phyloP scores from a whole-genome alignment of 2,888 invertebrate genomes.

The Melinaea menophilus region DNA sequence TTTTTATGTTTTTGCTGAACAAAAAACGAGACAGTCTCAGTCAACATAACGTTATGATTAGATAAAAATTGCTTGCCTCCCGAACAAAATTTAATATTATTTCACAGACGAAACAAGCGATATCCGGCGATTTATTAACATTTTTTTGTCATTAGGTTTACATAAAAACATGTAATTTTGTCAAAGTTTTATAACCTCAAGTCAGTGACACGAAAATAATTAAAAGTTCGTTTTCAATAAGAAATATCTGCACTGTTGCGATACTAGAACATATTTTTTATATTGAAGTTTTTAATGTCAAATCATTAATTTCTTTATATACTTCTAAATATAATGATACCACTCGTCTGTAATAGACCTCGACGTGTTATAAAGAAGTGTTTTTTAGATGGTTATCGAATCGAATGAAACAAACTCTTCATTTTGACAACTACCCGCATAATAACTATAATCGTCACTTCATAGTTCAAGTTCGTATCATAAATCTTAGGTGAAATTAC shows the following conservation, averaged over 20 bases:
- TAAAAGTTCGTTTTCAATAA: no score
- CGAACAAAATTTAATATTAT: conserved; percentile 21
- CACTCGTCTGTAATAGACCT: no score
- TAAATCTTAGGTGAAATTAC: conserved; percentile 67
- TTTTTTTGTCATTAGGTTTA: neutral
- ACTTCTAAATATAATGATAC: neutral
- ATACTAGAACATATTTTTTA: no score
- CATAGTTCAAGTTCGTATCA: conserved; percentile 48
- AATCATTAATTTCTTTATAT: no score
- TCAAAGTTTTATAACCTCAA: neutral
- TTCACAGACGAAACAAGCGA: neutral
- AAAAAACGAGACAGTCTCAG: conserved; percentile 47
- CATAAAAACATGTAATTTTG: neutral
- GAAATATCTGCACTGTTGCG: no score
- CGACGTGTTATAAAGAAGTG: no score
- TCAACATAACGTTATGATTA: conserved; percentile 42
- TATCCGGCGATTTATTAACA: neutral
- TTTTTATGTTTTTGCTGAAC: conserved; percentile 36
- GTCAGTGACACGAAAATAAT: no score
- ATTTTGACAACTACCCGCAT: conserved; percentile 61
- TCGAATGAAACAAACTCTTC: conserved; percentile 35
- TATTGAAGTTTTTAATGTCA: no score
- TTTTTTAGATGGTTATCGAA: no score
- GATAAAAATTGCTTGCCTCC: conserved; percentile 42
- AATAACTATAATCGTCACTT: conserved; percentile 65